Conservation (phyloP, 2,888 invertebrate genomes). For the Xestoiulus laeticollis region DNA sequence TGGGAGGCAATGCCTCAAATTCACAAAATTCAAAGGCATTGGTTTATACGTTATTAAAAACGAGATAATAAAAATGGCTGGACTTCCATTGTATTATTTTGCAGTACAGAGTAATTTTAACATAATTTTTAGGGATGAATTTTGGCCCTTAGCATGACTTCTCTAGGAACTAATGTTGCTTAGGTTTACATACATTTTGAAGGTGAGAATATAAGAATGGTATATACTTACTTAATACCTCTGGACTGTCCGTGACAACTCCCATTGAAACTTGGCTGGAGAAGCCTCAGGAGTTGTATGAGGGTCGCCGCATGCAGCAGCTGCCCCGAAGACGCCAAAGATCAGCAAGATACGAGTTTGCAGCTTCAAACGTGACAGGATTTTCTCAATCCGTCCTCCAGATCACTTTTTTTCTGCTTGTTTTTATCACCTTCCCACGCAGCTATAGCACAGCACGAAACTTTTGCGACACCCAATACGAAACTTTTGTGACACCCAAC, state of each 20-base stretch:
- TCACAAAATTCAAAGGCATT: too few species aligned
- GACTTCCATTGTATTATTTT: too few species aligned
- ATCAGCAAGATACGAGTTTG: background rate
- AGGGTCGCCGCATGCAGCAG: constrained; percentile 13
- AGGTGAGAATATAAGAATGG: background rate
- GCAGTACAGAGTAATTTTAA: too few species aligned
- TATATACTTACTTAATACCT: constrained; percentile 36
- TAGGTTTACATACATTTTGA: background rate
- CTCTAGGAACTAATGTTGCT: too few species aligned
- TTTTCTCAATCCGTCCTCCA: background rate
- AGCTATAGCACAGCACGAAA: too few species aligned
- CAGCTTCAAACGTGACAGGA: background rate
- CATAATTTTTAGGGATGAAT: too few species aligned
- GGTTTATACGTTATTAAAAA: too few species aligned
- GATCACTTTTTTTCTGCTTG: too few species aligned
- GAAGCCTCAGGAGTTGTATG: background rate
- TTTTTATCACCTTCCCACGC: background rate
- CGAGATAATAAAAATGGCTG: background rate
- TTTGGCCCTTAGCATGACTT: too few species aligned
- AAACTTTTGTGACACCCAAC: background rate
- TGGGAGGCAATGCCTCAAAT: too few species aligned
- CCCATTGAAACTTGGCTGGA: constrained; percentile 46
- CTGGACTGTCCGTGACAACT: constrained; percentile 46
- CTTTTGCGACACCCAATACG: background rate
- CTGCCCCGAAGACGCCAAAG: constrained; percentile 7